A percentile compares a stretch with the other conserved stretches of the same genome.
phyloP scores from a whole-genome alignment of 2,888 invertebrate genomes.

The Fragum sueziense region DNA sequence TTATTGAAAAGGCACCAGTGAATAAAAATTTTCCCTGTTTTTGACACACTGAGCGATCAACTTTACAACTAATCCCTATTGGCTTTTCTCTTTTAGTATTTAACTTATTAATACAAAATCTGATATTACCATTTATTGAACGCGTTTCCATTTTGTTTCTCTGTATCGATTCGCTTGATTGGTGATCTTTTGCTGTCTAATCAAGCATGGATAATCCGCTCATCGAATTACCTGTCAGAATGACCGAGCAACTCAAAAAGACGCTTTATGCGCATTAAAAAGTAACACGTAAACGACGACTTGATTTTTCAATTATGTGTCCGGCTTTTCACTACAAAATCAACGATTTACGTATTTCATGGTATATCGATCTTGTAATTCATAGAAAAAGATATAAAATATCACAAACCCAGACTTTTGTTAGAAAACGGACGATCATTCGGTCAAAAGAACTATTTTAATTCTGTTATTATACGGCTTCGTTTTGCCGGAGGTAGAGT shows the following conservation, averaged over 20 bases:
- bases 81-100: neutral
- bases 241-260: conserved; percentile 14
- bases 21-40: neutral
- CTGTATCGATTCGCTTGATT: conserved; percentile 17
- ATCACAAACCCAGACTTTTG: too few relatives aligned
- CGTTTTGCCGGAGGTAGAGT: too few relatives aligned
- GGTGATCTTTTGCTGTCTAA: conserved; percentile 8
- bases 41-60: neutral
- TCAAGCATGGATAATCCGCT: conserved; percentile 15
- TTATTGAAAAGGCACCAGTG: neutral
- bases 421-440: neutral
- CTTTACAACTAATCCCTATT: neutral
- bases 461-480: neutral
- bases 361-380: too few relatives aligned
- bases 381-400: too few relatives aligned
- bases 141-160: neutral
- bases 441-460: neutral
- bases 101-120: neutral
- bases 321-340: too few relatives aligned
- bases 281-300: neutral
- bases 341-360: too few relatives aligned
- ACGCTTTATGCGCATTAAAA: neutral
- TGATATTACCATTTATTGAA: conserved; percentile 12
- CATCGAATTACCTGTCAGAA: neutral
- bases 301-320: too few relatives aligned